Base-by-base conservation (phyloP, 2,797 vertebrate species). In the Tokudaia muenninki region DNA sequence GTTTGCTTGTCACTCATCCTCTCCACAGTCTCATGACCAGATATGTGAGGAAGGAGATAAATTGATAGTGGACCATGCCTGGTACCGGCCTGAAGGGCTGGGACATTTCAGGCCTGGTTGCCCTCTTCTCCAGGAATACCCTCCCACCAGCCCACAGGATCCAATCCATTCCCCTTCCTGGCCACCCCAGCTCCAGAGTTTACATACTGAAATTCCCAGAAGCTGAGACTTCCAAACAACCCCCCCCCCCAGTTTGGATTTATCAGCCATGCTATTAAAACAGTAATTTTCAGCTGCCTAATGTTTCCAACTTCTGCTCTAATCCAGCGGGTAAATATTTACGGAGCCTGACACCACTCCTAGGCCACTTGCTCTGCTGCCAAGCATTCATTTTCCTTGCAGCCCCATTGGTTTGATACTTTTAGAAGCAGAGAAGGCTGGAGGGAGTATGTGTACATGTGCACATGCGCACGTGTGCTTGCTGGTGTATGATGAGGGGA, bases 231-330 rank as follows among this genome's bases (percentile, higher is more conserved):
- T 98, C 97, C 97, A 98, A 98, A 98, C 97, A 98, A 97, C 79
- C 61, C 91, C 96, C 61, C 91, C 96, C 61, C 91, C 91, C 92
- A 92, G 94, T 98, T 98, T 98, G 97, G 97, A 98, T 98, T 98
- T 98, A 98, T 98, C 98, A 98, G 97, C 94, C 91, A 95, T 96
- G 98, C 98, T 98, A 98, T 98, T 98, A 98, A 98, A 98, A 98
- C 98, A 98, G 98, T 97, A 98, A 98, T 98, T 98, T 98, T 98
- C 98, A 98, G 98, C 98, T 98, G 98, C 98, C 98, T 98, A 98
- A 98, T 21, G 75, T 98, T 98, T 98, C 98, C 98, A 98, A 97
- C 98, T 97, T 97, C 97, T 98, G 97, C 98, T 98, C 98, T 98
- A 98, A 98, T 98, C 98, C 98, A 98, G 97, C 84, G 97, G 97